phyloP scores from a whole-genome alignment of 2,113 vertebrate species.

The Hiodon alosoides region DNA sequence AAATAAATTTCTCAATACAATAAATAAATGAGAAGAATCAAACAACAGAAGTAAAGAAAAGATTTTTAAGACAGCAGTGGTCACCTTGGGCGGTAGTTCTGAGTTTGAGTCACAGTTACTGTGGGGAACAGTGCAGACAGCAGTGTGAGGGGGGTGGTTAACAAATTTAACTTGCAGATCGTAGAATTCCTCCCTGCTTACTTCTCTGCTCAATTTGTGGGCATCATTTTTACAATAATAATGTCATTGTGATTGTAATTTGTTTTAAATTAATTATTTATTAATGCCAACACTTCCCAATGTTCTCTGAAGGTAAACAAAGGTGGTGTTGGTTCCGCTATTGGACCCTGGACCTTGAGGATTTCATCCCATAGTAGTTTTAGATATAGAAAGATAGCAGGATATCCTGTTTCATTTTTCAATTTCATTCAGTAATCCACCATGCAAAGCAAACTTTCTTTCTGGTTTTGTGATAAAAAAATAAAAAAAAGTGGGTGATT shows the following conservation, averaged over 20 bases:
- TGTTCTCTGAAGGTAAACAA: not conserved
- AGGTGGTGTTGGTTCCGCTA: not conserved
- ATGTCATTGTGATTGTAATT: not conserved
- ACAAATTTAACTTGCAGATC: too few relatives aligned
- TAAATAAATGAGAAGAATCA: not conserved
- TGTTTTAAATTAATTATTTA: not conserved
- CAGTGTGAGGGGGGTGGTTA: too few relatives aligned
- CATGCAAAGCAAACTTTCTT: constrained; percentile 8
- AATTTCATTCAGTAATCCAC: constrained; percentile 4
- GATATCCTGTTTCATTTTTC: not conserved
- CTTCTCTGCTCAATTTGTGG: too few relatives aligned
- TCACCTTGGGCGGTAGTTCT: too few relatives aligned
- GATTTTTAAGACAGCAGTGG: too few relatives aligned
- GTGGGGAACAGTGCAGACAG: too few relatives aligned
- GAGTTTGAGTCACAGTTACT: too few relatives aligned
- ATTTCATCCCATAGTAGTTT: not conserved
- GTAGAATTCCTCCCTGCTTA: too few relatives aligned
- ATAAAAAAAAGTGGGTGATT: not conserved
- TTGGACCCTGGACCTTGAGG: not conserved
- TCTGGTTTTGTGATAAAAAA: constrained; percentile 1
- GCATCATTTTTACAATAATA: not conserved
- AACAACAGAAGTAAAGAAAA: not conserved
- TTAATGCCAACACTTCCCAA: not conserved
- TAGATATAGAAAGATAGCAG: not conserved
- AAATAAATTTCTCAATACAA: not conserved